Conservation (phyloP, 2,113 vertebrate genomes). For the Pao palembangensis region DNA sequence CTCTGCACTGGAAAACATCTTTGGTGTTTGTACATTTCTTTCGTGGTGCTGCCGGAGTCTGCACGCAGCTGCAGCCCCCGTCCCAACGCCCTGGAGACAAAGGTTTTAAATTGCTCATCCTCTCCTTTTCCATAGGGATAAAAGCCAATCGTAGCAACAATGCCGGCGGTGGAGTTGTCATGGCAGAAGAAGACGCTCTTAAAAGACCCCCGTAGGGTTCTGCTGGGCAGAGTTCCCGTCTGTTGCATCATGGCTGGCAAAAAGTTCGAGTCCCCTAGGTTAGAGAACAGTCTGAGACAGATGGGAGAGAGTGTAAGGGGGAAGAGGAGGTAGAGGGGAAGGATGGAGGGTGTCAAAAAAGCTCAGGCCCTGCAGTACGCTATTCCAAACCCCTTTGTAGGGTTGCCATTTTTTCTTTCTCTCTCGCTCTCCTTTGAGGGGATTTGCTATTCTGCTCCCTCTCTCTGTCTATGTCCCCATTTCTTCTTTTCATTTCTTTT, state of each 20-base stretch:
- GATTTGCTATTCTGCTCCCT: slow-evolving; percentile 48
- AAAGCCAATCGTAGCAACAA: slow-evolving; percentile 40
- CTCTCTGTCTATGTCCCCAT: slow-evolving; percentile 39
- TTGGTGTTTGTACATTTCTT: too few species aligned
- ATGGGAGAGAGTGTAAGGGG: slow-evolving; percentile 47
- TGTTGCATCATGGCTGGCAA: slow-evolving; percentile 74
- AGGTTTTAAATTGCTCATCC: slow-evolving; percentile 45
- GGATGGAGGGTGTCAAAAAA: slow-evolving; percentile 43
- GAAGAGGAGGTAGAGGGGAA: slow-evolving; percentile 12
- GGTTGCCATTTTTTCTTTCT: slow-evolving; percentile 50
- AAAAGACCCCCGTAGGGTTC: slow-evolving; percentile 55
- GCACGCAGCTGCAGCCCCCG: slow-evolving; percentile 22
- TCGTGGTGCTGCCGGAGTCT: background rate
- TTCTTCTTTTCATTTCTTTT: slow-evolving; percentile 37
- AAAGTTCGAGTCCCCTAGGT: slow-evolving; percentile 59
- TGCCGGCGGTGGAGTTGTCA: slow-evolving; percentile 42
- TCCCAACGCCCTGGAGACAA: slow-evolving; percentile 17
- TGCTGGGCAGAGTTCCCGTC: slow-evolving; percentile 65
- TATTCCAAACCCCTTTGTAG: slow-evolving; percentile 57
- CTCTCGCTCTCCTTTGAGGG: slow-evolving; percentile 46
- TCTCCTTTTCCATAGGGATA: slow-evolving; percentile 25
- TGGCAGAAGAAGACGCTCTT: slow-evolving; percentile 43
- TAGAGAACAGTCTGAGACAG: slow-evolving; percentile 60
- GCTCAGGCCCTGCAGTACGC: slow-evolving; percentile 39
- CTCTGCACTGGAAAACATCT: too few species aligned